Base-by-base conservation (phyloP, 2,113 vertebrate species). In the Chaetops frenatus region DNA sequence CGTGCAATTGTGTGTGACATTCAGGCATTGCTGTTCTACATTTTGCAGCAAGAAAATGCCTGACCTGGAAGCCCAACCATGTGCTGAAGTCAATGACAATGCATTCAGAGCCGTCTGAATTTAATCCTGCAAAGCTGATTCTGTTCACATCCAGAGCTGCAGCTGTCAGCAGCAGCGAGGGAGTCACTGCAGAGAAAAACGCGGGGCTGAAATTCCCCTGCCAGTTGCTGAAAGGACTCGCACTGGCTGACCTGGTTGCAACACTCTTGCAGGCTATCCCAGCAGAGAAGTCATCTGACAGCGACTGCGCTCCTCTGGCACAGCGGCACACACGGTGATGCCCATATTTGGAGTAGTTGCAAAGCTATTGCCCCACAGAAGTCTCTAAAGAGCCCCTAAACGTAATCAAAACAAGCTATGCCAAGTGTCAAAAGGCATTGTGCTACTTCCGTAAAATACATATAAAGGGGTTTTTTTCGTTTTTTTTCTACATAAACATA, bases 271-370 rank as follows among this genome's bases (percentile, higher is more conserved):
- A 62, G 61, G 53, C 66, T 45, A 7, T 38, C 69, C n/a, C 85
- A 60, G 53, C 70, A 85, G 82, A 88, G 58, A 31, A 64, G 42
- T 38, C 40, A 60, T 31, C 54, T 65, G 66, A 42, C 25, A 60
- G 54, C 44, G 29, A n/a, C 33, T 35, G 29, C 0, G 1, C 31
- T 84, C 33, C n/a, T 62, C 61, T 1, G 1, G 44, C 66, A 50
- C 56, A 57, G 17, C 12, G 24, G 35, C 50, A 71, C 2, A 3
- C 1, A 3, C 0, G 0, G 48, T 4, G 2, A 47, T 79, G 81
- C 19, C 70, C 23, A 9, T 17, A 22, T 60, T 48, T 77, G 83
- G 71, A 90, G 40, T 7, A 57, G 38, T 47, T 82, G 48, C 54
- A 69, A 61, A 65, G 18, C 47, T 66, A 8, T 21, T 73, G 29